Conservation (phyloP, 37 sponge, comb jelly and placozoan species). For the Bolinopsis microptera region DNA sequence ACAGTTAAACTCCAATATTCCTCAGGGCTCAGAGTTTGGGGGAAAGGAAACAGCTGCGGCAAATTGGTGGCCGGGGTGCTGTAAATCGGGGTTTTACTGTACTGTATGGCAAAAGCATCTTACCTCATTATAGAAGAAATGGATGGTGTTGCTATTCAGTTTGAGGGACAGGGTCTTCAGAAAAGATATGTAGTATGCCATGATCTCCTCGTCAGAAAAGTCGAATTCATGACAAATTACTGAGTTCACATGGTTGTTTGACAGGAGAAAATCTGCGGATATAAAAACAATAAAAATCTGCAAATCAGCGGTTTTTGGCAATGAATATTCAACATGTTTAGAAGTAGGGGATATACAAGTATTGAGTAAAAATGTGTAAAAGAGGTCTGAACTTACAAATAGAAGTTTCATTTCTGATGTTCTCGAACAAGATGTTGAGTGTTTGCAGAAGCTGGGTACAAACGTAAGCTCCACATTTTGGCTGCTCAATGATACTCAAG, state of each 20-base stretch:
- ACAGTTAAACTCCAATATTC: too few relatives aligned
- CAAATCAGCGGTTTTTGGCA: too few relatives aligned
- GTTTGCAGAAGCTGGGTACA: conserved; percentile 94
- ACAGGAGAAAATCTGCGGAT: conserved; percentile 91
- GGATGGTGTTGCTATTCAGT: conserved; percentile 93
- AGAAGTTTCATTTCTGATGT: conserved; percentile 93
- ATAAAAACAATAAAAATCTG: not conserved
- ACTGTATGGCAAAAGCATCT: too few relatives aligned
- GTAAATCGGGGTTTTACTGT: too few relatives aligned
- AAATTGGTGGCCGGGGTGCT: too few relatives aligned
- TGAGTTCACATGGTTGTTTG: conserved; percentile 97
- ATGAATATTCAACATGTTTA: not conserved
- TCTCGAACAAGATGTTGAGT: conserved; percentile 96
- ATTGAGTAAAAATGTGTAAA: too few relatives aligned
- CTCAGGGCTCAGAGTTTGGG: too few relatives aligned
- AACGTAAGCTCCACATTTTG: conserved; percentile 74
- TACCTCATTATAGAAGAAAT: conserved; percentile 99
- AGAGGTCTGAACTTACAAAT: conserved; percentile 83
- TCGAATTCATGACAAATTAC: conserved; percentile 93
- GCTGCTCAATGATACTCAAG: conserved; percentile 79
- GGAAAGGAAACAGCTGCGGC: too few relatives aligned
- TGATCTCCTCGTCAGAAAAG: conserved; percentile 94
- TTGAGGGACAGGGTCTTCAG: conserved; percentile 97
- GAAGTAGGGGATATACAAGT: not conserved
- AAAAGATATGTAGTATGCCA: conserved; percentile 99